Percentiles rank a stretch among this genome's conserved stretches.
Conservation (phyloP, 2,888 invertebrate genomes). For the Melanotus villosus region DNA sequence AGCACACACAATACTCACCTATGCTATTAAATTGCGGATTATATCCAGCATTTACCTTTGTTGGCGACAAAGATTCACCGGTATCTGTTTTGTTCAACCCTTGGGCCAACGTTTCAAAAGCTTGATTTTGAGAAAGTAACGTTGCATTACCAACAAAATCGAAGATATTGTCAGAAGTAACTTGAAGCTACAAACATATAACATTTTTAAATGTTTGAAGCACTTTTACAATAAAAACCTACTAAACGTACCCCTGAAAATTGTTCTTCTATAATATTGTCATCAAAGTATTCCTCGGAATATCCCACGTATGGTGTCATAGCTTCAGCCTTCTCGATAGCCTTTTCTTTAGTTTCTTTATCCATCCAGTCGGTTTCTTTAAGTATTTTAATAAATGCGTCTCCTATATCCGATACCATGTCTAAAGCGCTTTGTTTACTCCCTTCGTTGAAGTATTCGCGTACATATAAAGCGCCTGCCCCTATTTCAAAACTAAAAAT, state of each 20-base stretch:
- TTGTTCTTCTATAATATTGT: slow-evolving; percentile 47
- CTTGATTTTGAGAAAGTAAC: too few species aligned
- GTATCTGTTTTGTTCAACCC: too few species aligned
- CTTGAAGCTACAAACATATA: too few species aligned
- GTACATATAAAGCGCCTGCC: slow-evolving; percentile 82
- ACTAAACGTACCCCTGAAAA: slow-evolving; percentile 63
- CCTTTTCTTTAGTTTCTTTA: slow-evolving; percentile 46
- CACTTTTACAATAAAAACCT: too few species aligned
- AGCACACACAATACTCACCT: too few species aligned
- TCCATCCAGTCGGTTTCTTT: slow-evolving; percentile 53
- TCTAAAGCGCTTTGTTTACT: slow-evolving; percentile 44
- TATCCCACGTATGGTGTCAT: slow-evolving; percentile 52
- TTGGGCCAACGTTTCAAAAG: too few species aligned
- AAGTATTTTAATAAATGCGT: slow-evolving; percentile 30
- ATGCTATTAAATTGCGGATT: too few species aligned
- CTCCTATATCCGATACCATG: background rate
- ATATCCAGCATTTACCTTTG: too few species aligned
- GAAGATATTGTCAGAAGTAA: too few species aligned
- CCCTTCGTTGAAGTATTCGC: slow-evolving; percentile 67
- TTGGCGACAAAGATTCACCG: too few species aligned
- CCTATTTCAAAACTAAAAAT: slow-evolving; percentile 72
- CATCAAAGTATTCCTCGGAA: slow-evolving; percentile 54
- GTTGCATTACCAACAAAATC: too few species aligned
- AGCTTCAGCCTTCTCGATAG: slow-evolving; percentile 49
- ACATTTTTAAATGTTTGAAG: too few species aligned